Evolutionary conservation across 2,797 vertebrate genomes (phyloP).

Genomic region (Macroramphosus scolopax): DNA sequence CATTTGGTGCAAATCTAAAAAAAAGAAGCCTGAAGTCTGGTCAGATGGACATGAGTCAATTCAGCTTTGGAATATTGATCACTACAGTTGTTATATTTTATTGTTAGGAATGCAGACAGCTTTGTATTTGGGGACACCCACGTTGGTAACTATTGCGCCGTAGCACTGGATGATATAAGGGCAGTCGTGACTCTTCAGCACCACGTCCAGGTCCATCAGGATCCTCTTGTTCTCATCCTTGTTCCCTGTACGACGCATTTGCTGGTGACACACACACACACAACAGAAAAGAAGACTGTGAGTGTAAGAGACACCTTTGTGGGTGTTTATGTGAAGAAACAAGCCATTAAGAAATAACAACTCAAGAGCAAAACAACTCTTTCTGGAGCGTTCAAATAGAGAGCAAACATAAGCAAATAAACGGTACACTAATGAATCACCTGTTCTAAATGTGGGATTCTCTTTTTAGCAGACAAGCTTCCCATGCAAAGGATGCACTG

Average conservation of each 20-base stretch:
- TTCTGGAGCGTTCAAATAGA: no score
- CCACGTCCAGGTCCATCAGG: conserved; percentile 94
- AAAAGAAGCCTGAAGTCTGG: no score
- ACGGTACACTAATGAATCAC: no score
- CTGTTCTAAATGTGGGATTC: no score
- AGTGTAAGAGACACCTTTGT: not conserved
- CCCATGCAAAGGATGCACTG: no score
- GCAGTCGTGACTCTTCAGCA: conserved; percentile 94
- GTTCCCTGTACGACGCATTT: conserved; percentile 95
- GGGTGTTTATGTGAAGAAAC: conserved; percentile 5
- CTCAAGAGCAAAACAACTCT: no score
- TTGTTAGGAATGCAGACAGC: not conserved
- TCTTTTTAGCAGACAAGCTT: no score
- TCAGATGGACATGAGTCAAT: not conserved
- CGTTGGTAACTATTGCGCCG: conserved; percentile 95
- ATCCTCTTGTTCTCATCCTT: conserved; percentile 96
- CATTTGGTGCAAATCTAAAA: not conserved
- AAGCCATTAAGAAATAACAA: conserved; percentile 14
- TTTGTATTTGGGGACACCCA: conserved; percentile 61
- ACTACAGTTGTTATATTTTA: not conserved
- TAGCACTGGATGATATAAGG: conserved; percentile 96
- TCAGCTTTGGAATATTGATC: not conserved
- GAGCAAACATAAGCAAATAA: no score
- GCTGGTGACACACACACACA: conserved; percentile 72
- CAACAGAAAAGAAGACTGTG: not conserved